Conservation (phyloP, 2,888 invertebrate species). For the Rhingia campestris region DNA sequence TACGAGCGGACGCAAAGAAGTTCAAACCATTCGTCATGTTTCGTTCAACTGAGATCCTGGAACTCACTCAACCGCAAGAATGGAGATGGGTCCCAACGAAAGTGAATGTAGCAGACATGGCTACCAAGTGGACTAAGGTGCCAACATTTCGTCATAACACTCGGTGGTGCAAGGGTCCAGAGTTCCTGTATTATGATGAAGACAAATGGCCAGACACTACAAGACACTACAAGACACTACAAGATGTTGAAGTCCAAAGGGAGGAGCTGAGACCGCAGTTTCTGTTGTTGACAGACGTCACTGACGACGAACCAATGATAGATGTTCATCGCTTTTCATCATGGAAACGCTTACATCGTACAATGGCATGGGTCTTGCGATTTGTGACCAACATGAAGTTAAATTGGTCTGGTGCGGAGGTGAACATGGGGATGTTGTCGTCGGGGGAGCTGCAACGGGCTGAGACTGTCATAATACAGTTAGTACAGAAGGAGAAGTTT, state of each 20-base stretch:
- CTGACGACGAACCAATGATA: neutral
- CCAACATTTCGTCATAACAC: too few species aligned
- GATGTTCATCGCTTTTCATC: neutral
- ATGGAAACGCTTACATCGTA: constrained; percentile 1
- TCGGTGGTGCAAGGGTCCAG: too few species aligned
- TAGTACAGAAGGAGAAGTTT: too few species aligned
- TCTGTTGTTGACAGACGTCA: neutral
- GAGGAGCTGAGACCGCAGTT: neutral
- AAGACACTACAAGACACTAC: neutral
- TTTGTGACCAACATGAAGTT: neutral
- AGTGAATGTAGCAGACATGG: too few species aligned
- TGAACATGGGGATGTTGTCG: neutral
- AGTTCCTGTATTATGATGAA: neutral
- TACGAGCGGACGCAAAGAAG: too few species aligned
- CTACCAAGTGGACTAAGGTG: too few species aligned
- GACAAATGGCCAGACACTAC: neutral
- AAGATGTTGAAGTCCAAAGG: neutral
- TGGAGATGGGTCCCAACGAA: too few species aligned
- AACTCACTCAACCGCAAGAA: too few species aligned
- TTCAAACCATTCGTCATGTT: too few species aligned
- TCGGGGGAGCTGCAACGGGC: too few species aligned
- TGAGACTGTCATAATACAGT: too few species aligned
- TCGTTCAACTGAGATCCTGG: too few species aligned
- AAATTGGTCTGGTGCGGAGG: neutral
- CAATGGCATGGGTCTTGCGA: neutral